These are phyloP conservation scores for Siderastrea siderea DNA, from an alignment of 92 coral and sea anemone genomes.

Conservation along the genomic window DNA sequence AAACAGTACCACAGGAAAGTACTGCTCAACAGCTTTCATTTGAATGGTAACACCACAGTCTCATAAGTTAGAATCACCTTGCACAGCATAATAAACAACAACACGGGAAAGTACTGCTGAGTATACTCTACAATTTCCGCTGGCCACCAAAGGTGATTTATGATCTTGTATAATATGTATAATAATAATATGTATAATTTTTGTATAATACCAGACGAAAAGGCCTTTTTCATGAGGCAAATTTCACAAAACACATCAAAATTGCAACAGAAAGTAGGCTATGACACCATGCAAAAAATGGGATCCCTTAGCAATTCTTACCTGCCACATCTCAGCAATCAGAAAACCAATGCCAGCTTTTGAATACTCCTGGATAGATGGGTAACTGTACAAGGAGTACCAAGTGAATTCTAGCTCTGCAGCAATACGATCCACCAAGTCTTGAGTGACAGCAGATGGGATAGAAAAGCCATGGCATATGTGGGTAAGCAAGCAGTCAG, in stretches of 20 bases:
- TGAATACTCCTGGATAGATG: constrained; percentile 62
- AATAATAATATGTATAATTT: too few relatives aligned
- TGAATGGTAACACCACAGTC: neutral
- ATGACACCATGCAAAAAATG: neutral
- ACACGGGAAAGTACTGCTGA: too few relatives aligned
- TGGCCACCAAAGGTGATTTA: too few relatives aligned
- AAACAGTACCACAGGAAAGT: neutral
- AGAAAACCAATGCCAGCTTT: constrained; percentile 96
- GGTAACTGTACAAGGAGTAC: constrained; percentile 75
- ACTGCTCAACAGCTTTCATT: neutral
- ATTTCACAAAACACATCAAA: too few relatives aligned
- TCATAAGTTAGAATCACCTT: neutral
- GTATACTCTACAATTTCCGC: too few relatives aligned
- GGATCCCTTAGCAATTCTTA: constrained; percentile 9
- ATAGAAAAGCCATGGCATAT: constrained; percentile 80
- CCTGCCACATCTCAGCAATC: constrained; percentile 92
- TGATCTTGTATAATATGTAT: too few relatives aligned
- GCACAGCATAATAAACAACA: too few relatives aligned
- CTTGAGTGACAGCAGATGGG: constrained; percentile 79
- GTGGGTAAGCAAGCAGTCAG: constrained; percentile 89
- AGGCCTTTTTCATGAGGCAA: too few relatives aligned
- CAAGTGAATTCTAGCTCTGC: constrained; percentile 68
- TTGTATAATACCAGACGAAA: too few relatives aligned
- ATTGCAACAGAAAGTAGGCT: too few relatives aligned
- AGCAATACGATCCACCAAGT: constrained; percentile 72